A percentile compares a stretch with the other conserved stretches of the same genome.
phyloP scores from a whole-genome alignment of 2,888 invertebrate species.

The Liodrosophila aerea region DNA sequence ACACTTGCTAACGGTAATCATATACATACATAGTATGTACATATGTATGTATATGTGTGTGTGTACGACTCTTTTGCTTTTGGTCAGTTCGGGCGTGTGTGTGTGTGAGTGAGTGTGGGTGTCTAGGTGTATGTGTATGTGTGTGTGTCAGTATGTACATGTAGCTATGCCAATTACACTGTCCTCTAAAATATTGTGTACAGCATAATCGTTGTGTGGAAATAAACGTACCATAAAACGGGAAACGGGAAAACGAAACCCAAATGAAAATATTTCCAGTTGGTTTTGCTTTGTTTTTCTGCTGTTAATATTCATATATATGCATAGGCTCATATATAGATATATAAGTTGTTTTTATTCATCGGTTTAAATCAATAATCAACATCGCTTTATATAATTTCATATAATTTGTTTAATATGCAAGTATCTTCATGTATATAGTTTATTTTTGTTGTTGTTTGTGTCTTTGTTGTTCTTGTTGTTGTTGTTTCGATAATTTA shows the following conservation, averaged over 20 bases:
- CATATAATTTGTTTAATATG: conserved; percentile 76
- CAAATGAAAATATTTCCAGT: conserved; percentile 22
- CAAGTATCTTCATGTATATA: conserved; percentile 62
- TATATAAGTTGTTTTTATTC: conserved; percentile 67
- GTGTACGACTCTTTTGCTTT: conserved; percentile 34
- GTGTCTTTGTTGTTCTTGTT: conserved; percentile 52
- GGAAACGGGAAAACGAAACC: too few relatives aligned
- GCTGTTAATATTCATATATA: conserved; percentile 61
- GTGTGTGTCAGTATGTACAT: conserved; percentile 47
- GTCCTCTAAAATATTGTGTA: conserved; percentile 15
- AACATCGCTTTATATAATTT: conserved; percentile 76
- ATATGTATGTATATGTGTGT: conserved; percentile 35
- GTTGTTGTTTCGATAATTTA: conserved; percentile 61
- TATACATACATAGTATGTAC: conserved; percentile 26
- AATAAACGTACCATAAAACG: conserved; percentile 42
- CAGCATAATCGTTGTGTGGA: conserved; percentile 36
- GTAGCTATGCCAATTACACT: conserved; percentile 35
- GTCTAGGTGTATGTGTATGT: conserved; percentile 15
- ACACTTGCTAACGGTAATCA: conserved; percentile 39
- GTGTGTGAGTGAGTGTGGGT: conserved; percentile 18
- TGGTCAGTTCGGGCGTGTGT: conserved; percentile 62
- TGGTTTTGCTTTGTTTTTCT: conserved; percentile 29
- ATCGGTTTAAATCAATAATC: conserved; percentile 75
- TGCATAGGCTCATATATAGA: conserved; percentile 46
- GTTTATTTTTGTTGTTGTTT: conserved; percentile 46